Conservation (phyloP, 2,113 vertebrate species). For the Donacobius atricapilla region DNA sequence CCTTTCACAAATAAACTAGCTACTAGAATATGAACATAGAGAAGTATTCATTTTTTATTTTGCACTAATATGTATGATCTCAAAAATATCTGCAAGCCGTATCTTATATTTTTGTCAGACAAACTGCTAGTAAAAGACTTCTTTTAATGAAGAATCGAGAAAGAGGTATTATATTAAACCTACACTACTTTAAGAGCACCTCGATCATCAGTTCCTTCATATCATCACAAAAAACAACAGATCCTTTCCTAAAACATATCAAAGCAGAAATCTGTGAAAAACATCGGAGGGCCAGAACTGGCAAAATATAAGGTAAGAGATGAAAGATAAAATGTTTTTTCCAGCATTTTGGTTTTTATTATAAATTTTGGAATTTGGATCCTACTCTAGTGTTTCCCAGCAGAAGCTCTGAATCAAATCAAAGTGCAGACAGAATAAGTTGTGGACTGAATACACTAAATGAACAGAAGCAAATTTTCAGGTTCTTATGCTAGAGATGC, state of each 20-base stretch:
- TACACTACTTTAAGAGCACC: not conserved
- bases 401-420: not conserved
- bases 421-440: not conserved
- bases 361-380: not conserved
- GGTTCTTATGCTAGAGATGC: not conserved
- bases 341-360: not conserved
- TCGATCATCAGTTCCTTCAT: not conserved
- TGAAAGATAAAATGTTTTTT: not conserved
- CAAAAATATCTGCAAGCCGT: not conserved
- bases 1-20: not conserved
- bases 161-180: not conserved
- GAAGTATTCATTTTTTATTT: not conserved
- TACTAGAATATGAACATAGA: not conserved
- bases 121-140: not conserved
- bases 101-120: not conserved
- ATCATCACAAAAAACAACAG: not conserved
- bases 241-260: not conserved
- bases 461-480: not conserved
- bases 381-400: not conserved
- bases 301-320: not conserved
- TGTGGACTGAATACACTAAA: not conserved
- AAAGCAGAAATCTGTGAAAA: not conserved
- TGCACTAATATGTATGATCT: not conserved
- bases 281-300: fast-evolving
- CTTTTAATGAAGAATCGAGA: not conserved